Conservation (phyloP, 2,113 vertebrate genomes). For the Thalassoma bifasciatum region DNA sequence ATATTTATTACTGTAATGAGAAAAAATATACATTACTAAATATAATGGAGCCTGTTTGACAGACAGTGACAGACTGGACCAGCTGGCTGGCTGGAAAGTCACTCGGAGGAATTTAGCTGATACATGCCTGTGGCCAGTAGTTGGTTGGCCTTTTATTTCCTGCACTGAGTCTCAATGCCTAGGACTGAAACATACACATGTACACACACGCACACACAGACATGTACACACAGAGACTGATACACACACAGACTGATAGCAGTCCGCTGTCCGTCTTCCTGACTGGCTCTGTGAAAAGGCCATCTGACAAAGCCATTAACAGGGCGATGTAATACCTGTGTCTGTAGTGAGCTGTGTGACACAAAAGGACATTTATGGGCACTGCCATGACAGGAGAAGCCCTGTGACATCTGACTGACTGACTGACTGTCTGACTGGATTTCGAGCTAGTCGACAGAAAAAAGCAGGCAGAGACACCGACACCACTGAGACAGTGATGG, state of each 20-base stretch:
- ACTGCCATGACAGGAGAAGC: constrained; percentile 70
- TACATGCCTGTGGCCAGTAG: constrained; percentile 53
- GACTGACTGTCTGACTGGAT: constrained; percentile 56
- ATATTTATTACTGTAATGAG: no score
- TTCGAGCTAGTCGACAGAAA: constrained; percentile 52
- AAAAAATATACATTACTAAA: constrained; percentile 21
- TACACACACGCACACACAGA: constrained; percentile 22
- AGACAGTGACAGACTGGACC: constrained; percentile 47
- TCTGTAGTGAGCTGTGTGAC: constrained; percentile 69
- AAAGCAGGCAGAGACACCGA: constrained; percentile 51
- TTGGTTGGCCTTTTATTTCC: constrained; percentile 73
- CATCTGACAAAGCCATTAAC: constrained; percentile 84
- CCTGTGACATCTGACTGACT: constrained; percentile 61
- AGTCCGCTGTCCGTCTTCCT: constrained; percentile 67
- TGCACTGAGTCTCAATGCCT: constrained; percentile 50
- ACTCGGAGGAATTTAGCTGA: constrained; percentile 54
- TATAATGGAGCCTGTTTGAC: constrained; percentile 5
- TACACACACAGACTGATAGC: constrained; percentile 55
- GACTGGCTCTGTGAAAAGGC: constrained; percentile 77
- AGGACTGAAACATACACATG: constrained; percentile 54
- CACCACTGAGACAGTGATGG: constrained; percentile 49
- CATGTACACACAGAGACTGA: constrained; percentile 17
- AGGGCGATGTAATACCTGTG: constrained; percentile 77
- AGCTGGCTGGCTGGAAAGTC: constrained; percentile 50
- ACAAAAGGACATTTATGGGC: constrained; percentile 75